A percentile compares a stretch with the other conserved stretches of the same genome.
phyloP scores from a whole-genome alignment of 2,888 invertebrate genomes.

The Chorisops tibialis region DNA sequence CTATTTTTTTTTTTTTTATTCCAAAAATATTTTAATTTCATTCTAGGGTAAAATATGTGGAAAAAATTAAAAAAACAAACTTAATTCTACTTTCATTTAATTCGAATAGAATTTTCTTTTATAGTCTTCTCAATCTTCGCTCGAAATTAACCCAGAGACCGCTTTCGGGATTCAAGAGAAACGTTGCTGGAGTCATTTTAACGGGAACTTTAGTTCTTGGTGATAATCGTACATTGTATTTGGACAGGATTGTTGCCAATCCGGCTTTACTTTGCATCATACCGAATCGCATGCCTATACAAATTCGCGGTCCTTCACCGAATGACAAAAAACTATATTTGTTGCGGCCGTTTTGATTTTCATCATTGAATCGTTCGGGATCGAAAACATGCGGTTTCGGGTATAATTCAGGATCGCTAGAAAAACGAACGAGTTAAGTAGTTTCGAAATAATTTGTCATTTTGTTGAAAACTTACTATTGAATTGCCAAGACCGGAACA shows the following conservation, averaged over 20 bases:
- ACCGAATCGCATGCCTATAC: conserved; percentile 31
- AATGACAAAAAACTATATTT: conserved; percentile 28
- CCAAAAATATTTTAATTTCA: no score
- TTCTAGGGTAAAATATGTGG: no score
- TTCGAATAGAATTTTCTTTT: no score
- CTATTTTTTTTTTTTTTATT: no score
- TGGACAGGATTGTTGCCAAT: conserved; percentile 26
- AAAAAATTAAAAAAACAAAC: no score
- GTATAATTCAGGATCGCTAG: conserved; percentile 28
- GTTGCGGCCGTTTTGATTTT: conserved; percentile 12
- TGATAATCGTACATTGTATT: conserved; percentile 27
- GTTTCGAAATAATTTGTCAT: background rate
- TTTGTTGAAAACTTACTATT: conserved; percentile 20
- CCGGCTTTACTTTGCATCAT: conserved; percentile 32
- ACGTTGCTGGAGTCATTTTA: conserved; percentile 25
- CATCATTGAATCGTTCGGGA: conserved; percentile 28
- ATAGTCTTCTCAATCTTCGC: conserved; percentile 4
- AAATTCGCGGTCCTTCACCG: conserved; percentile 31
- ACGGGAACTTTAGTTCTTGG: conserved; percentile 29
- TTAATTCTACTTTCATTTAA: no score
- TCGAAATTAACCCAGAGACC: conserved; percentile 31
- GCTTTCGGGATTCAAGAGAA: conserved; percentile 25
- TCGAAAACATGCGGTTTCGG: conserved; percentile 28
- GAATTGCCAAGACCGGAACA: conserved; percentile 19
- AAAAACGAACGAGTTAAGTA: background rate